Evolutionary conservation across 2,888 invertebrate genomes (phyloP).

Genomic region (Philereme vetulata): DNA sequence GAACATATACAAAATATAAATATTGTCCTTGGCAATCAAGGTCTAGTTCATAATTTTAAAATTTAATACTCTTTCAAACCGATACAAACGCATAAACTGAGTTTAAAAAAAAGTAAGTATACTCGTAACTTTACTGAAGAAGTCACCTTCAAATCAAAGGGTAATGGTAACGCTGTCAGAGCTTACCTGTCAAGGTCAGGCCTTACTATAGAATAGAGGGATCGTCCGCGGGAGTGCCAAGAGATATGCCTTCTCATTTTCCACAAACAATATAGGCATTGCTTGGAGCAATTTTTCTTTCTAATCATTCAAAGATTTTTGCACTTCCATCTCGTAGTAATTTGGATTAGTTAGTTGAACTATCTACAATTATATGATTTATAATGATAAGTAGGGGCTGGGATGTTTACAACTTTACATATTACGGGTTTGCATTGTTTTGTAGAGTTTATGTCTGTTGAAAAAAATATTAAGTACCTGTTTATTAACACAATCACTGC

Average conservation of each 20-base stretch:
- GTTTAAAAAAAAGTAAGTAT: slow-evolving; percentile 2
- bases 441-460: too few relatives aligned
- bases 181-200: slow-evolving; percentile 46
- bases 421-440: too few relatives aligned
- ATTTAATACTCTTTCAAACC: neutral
- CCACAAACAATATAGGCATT: neutral
- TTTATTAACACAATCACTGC: too few relatives aligned
- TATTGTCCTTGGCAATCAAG: slow-evolving; percentile 5
- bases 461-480: too few relatives aligned
- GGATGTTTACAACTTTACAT: too few relatives aligned
- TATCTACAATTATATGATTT: too few relatives aligned
- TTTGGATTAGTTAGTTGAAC: too few relatives aligned
- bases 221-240: slow-evolving; percentile 48
- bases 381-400: too few relatives aligned
- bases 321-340: too few relatives aligned
- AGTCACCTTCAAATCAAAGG: slow-evolving; percentile 38
- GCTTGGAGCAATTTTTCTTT: neutral
- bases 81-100: slow-evolving; percentile 2
- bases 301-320: too few relatives aligned
- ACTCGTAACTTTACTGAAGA: slow-evolving; percentile 9
- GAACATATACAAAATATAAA: too few relatives aligned
- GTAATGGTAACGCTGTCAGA: slow-evolving; percentile 38
- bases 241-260: neutral
- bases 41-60: slow-evolving; percentile 15
- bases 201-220: slow-evolving; percentile 40